Percentiles rank a stretch among this genome's conserved stretches.
Conservation (phyloP, 2,797 vertebrate species). For the Danio aesculapii region DNA sequence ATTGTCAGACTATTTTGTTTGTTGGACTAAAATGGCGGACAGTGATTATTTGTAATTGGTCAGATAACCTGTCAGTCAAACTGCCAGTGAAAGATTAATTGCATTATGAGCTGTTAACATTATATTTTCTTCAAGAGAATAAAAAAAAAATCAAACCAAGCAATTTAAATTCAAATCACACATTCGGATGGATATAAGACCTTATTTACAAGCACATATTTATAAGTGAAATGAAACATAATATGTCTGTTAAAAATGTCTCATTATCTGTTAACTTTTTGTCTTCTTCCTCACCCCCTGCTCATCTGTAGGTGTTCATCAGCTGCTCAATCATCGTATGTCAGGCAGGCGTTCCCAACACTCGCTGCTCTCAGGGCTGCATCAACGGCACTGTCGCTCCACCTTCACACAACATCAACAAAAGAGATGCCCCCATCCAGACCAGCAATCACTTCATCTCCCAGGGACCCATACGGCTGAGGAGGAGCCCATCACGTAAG, state of each 20-base stretch:
- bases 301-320: conserved; percentile 74
- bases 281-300: too few relatives aligned
- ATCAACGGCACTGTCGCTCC: conserved; percentile 1
- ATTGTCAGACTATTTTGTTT: too few relatives aligned
- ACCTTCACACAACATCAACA: conserved; percentile 2
- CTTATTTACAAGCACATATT: neutral
- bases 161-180: neutral
- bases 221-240: neutral
- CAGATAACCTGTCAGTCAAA: too few relatives aligned
- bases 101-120: neutral
- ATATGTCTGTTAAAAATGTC: neutral
- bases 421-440: conserved; percentile 66
- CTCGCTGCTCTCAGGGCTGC: conserved; percentile 73
- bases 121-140: neutral
- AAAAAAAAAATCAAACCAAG: neutral
- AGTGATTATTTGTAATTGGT: too few relatives aligned
- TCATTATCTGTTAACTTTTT: neutral
- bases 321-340: conserved; percentile 78
- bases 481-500: conserved; percentile 49
- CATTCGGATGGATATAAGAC: neutral
- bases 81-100: neutral
- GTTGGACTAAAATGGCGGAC: too few relatives aligned
- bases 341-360: conserved; percentile 58
- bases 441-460: conserved; percentile 70
- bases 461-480: conserved; percentile 73